Evolutionary conservation across 2,888 invertebrate genomes (phyloP), one percentile per base, ranked within the genome.

Genomic region (Malacosoma neustria): DNA sequence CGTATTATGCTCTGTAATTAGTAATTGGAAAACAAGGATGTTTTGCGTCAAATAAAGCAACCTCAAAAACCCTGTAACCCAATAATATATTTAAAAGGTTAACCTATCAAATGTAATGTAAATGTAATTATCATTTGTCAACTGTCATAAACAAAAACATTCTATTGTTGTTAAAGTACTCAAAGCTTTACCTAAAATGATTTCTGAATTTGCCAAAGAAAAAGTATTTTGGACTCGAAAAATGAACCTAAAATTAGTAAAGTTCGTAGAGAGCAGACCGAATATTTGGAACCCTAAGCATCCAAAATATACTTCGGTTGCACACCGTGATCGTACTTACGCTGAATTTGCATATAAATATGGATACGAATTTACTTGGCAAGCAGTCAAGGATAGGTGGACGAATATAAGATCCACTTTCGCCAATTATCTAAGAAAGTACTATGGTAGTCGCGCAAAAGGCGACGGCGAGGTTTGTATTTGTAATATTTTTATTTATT

Each of bases 381-480:
- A 74, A 47, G 82, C 84, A 15, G 85, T 82, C 4, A 85, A 81
- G 46, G 76, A 81, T 14, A 60, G 85, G 2, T 85, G 85, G 85
- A 84, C 82, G 3, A 85, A 84, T 49, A 84, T 85, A 12, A 61
- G 85, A 34, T 80, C 79, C 5, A 82, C 84, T 1, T 84, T 73
- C 55, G 64, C 77, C 7, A 70, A 74, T 65, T 80, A 82, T 49
- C 57, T 79, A 36, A 71, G 84, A 42, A 85, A 81, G 63, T 42
- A 73, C 13, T 72, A 67, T 34, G 59, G 65, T 29, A 76, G 62
- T 52, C 58, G 59, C 13, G 37, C 42, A 2, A 71, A 61, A 50
- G 54, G 43, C 0, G 62, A 61, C 37, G 65, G 61, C 13, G 68
- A 74, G 59, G 81, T 77, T 35, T 38, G 55, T 51, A 4, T 22